phyloP scores from a whole-genome alignment of 2,797 vertebrate species.

The Helicolenus hilgendorfi region DNA sequence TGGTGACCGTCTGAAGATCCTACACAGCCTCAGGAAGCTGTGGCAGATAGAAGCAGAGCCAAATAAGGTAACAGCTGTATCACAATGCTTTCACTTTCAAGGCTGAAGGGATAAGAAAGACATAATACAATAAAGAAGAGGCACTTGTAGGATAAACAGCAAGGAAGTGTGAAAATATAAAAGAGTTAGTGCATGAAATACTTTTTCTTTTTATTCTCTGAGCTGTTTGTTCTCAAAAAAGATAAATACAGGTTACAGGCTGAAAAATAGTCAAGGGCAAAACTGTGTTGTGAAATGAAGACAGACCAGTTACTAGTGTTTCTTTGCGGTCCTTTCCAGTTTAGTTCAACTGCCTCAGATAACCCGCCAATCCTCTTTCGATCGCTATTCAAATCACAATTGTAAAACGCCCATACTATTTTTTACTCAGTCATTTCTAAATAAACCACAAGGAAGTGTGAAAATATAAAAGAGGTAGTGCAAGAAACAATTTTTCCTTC shows the following conservation, averaged over 20 bases:
- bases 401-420: not conserved
- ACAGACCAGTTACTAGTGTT: not conserved
- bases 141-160: not conserved
- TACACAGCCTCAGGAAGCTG: slow-evolving; percentile 82
- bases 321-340: too few species aligned
- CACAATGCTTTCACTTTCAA: not conserved
- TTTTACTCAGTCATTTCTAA: too few species aligned
- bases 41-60: slow-evolving; percentile 71
- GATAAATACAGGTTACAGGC: accelerated
- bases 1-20: slow-evolving; percentile 79
- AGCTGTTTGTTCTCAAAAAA: not conserved
- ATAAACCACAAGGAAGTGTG: too few species aligned
- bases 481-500: too few species aligned
- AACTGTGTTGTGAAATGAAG: not conserved
- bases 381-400: not conserved
- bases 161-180: not conserved
- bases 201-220: not conserved
- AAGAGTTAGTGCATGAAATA: not conserved
- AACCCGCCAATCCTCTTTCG: not conserved
- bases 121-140: not conserved
- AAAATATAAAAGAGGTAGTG: too few species aligned
- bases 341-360: not conserved
- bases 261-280: not conserved
- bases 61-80: slow-evolving; percentile 77
- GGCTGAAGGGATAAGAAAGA: slow-evolving; percentile 4